These are phyloP conservation scores for Meriones unguiculatus DNA, from an alignment of 2,113 vertebrate species.

Conservation along the genomic window DNA sequence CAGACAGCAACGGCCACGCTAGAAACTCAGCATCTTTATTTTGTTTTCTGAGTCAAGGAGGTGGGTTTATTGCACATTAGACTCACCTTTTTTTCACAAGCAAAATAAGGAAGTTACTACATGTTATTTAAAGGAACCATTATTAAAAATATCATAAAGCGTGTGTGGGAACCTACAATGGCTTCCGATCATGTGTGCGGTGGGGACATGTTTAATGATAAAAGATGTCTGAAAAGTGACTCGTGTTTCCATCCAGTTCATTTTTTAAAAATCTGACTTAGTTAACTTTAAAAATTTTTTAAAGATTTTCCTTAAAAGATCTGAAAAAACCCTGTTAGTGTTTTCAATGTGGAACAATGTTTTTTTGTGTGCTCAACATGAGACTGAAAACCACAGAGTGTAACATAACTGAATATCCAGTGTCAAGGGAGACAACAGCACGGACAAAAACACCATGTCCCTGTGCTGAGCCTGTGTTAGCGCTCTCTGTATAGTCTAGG, in stretches of 20 bases:
- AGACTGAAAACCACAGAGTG: conserved; percentile 24
- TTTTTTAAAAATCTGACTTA: conserved; percentile 20
- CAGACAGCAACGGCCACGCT: background rate
- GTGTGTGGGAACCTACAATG: background rate
- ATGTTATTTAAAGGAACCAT: conserved; percentile 53
- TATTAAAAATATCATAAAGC: conserved; percentile 20
- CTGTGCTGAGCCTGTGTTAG: background rate
- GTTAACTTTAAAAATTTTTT: conserved; percentile 35
- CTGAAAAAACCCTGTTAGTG: background rate
- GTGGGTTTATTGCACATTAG: too few relatives aligned
- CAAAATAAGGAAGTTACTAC: conserved; percentile 20
- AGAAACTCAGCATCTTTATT: too few relatives aligned
- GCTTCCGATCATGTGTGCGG: conserved; percentile 25
- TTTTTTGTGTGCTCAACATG: background rate
- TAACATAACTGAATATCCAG: background rate
- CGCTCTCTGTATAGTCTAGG: background rate
- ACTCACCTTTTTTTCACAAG: background rate
- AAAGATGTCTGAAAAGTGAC: conserved; percentile 50
- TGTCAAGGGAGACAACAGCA: background rate
- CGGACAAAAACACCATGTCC: background rate
- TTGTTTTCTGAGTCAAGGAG: background rate
- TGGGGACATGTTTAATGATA: conserved; percentile 10
- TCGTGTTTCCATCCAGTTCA: conserved; percentile 33
- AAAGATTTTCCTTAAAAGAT: conserved; percentile 31
- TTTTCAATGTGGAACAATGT: background rate